Conservation (phyloP, 2,888 invertebrate species). For the Mongoloraphidia duomilia region DNA sequence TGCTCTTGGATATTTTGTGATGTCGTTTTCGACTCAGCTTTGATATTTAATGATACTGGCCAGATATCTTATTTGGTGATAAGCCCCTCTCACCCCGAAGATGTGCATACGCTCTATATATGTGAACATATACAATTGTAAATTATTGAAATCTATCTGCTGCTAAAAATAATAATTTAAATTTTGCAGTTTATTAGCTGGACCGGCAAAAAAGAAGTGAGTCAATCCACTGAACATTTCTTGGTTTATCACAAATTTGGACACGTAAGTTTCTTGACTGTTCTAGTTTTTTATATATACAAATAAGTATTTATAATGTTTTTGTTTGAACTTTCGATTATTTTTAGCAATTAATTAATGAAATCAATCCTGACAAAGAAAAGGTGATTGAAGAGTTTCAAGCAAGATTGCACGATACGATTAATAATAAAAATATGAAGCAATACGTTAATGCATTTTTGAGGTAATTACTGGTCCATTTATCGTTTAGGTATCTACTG, state of each 20-base stretch:
- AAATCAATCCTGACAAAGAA: slow-evolving; percentile 49
- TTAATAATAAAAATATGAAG: slow-evolving; percentile 70
- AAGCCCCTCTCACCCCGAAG: too few species aligned
- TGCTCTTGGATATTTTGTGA: too few species aligned
- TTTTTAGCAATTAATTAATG: slow-evolving; percentile 40
- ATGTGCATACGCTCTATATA: too few species aligned
- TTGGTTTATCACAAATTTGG: slow-evolving; percentile 83
- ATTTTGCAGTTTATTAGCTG: slow-evolving; percentile 56
- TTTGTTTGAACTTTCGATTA: slow-evolving; percentile 6
- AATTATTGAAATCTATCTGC: neutral
- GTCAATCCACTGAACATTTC: slow-evolving; percentile 77
- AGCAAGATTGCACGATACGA: slow-evolving; percentile 54
- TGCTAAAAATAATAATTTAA: neutral
- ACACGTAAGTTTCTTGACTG: slow-evolving; percentile 51
- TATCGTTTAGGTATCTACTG: neutral
- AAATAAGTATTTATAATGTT: neutral
- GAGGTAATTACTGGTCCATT: slow-evolving; percentile 41
- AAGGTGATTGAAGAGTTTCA: slow-evolving; percentile 63
- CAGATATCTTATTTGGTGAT: neutral
- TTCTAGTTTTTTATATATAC: neutral
- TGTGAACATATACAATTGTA: too few species aligned
- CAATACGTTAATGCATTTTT: slow-evolving; percentile 70
- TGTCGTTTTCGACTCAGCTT: too few species aligned
- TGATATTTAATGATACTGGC: too few species aligned
- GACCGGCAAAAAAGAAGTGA: slow-evolving; percentile 63